A percentile compares a stretch with the other conserved stretches of the same genome.
Evolutionary conservation across 2,113 vertebrate species (phyloP).

Genomic region (Synchiropus splendidus): DNA sequence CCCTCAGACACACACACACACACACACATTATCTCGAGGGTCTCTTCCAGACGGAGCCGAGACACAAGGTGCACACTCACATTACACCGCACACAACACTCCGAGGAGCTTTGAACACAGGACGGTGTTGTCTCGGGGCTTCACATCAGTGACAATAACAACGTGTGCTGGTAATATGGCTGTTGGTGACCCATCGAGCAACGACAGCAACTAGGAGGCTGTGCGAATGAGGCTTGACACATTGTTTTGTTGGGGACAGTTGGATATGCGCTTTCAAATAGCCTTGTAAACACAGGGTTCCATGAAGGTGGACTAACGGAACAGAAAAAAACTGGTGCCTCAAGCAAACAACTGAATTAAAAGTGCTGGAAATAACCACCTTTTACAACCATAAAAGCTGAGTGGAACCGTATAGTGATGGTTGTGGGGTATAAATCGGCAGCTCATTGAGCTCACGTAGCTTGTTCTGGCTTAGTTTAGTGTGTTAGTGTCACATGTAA

Average conservation of each 20-base stretch:
- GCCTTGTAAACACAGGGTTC: conserved; percentile 4
- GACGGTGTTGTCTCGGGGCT: conserved; percentile 38
- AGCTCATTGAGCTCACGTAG: too few relatives aligned
- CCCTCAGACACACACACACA: too few relatives aligned
- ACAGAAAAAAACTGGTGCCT: conserved; percentile 13
- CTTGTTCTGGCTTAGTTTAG: too few relatives aligned
- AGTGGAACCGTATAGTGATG: conserved; percentile 12
- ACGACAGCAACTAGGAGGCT: conserved; percentile 51
- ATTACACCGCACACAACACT: conserved; percentile 51
- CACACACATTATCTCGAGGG: conserved; percentile 12
- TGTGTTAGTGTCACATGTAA: too few relatives aligned
- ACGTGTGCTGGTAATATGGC: conserved; percentile 36
- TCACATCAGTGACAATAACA: conserved; percentile 54
- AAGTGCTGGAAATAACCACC: conserved; percentile 15
- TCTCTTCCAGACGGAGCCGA: conserved; percentile 35
- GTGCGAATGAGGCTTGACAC: conserved; percentile 44
- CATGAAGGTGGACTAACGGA: conserved; percentile 2
- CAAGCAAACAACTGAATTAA: conserved; percentile 2
- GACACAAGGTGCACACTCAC: conserved; percentile 40
- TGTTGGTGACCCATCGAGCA: conserved; percentile 53
- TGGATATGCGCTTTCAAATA: conserved; percentile 33
- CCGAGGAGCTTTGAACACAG: conserved; percentile 43
- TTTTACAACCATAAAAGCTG: conserved; percentile 11
- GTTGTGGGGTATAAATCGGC: conserved; percentile 9
- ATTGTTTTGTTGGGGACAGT: conserved; percentile 22